Evolutionary conservation across 2,113 vertebrate species (phyloP), one percentile per base, ranked within the genome.

Genomic region (Urocitellus parryii): DNA sequence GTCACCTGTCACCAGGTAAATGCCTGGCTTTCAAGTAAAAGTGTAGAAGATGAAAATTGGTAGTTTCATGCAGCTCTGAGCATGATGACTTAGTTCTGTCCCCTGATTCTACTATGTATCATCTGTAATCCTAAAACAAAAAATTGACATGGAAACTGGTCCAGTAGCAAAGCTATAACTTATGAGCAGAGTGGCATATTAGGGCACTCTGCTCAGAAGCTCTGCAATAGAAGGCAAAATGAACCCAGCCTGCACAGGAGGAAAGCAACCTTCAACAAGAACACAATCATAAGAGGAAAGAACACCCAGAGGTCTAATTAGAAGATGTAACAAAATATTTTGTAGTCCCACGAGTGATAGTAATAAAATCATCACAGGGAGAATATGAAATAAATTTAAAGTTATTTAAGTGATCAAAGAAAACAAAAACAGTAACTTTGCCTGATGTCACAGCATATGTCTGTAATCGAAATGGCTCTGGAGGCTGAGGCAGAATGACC

Each of bases 101-200:
- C 51, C 61, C 1, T 37, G 63, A 51, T 63, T 8, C 12, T 3
- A 5, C 4, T 4, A 0, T 24, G 13, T 1, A 51, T 37, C 18
- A 4, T 81, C n/a, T 63, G 37, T 32, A 37, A 56, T 13, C n/a
- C 34, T 61, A 83, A 79, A 20, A 12, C 18, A 39, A 25, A 37
- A 48, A 78, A 65, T 29, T 9, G 65, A 32, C 51, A 68, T 37
- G 25, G 58, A 87, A 73, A 51, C 7, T 56, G 14, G 29, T 16
- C 24, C 53, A 25, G n/a, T 22, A 32, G 11, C 37, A 90, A 8
- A 61, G 24, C 74, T 17, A 37, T 27, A 5, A 51, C 53, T 74
- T 24, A 2, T 68, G 29, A 89, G 37, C 12, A 16, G 4, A 53
- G 13, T 13, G 32, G 20, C 29, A 76, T n/a, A 78, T 67, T 1